These are phyloP conservation scores for Drosophila serrata DNA, from an alignment of 1,140 invertebrate species.

Conservation along the genomic window DNA sequence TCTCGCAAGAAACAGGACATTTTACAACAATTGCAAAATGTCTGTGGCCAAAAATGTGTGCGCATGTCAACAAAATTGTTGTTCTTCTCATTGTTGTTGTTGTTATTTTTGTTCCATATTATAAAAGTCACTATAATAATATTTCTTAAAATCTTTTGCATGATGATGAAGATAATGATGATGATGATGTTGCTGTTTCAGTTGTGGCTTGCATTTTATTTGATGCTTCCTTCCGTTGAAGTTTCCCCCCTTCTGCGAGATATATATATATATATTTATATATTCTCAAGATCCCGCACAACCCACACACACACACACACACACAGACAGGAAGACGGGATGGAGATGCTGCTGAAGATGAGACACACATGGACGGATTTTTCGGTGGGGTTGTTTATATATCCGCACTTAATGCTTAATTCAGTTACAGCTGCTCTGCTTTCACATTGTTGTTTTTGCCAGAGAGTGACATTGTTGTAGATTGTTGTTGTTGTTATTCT, in stretches of 20 bases:
- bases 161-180: background rate
- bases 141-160: constrained; percentile 78
- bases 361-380: constrained; percentile 56
- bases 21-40: constrained; percentile 72
- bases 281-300: constrained; percentile 20
- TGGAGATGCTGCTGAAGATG: constrained; percentile 18
- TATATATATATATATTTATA: background rate
- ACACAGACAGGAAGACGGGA: background rate
- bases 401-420: constrained; percentile 84
- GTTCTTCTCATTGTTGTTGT: background rate
- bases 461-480: constrained; percentile 39
- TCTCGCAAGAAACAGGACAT: constrained; percentile 57
- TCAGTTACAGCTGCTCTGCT: constrained; percentile 78
- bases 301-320: constrained; percentile 17
- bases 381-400: constrained; percentile 82
- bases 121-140: constrained; percentile 82
- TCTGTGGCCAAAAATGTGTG: constrained; percentile 64
- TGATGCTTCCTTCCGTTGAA: constrained; percentile 77
- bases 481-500: constrained; percentile 32
- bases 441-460: constrained; percentile 51
- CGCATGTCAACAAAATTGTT: constrained; percentile 81
- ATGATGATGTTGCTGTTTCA: constrained; percentile 25
- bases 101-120: constrained; percentile 50
- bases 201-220: constrained; percentile 74
- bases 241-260: constrained; percentile 44